phyloP scores from a whole-genome alignment of 2,888 invertebrate species.

The Sarcophaga carnaria region DNA sequence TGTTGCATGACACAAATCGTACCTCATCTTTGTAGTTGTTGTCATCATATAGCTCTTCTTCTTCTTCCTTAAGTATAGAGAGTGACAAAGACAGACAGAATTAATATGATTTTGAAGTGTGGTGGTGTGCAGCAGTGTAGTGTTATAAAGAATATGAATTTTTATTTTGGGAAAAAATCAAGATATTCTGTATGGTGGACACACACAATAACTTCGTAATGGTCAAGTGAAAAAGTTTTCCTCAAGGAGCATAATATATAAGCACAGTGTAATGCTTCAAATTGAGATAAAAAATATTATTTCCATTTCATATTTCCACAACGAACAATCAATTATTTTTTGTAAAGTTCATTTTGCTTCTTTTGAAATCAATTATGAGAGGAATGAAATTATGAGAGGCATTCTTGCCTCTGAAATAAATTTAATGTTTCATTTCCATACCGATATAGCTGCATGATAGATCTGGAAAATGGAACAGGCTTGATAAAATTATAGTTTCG shows the following conservation, averaged over 20 bases:
- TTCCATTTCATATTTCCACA: no score
- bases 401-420: no score
- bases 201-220: conserved; percentile 70
- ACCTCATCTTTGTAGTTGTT: conserved; percentile 13
- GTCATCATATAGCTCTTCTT: background rate
- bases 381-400: no score
- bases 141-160: background rate
- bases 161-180: conserved; percentile 25
- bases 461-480: no score
- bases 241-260: background rate
- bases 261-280: conserved; percentile 37
- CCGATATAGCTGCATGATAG: no score
- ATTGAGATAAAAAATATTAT: no score
- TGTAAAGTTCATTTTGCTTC: no score
- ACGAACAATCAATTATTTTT: no score
- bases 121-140: background rate
- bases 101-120: conserved; percentile 41
- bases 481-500: no score
- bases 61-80: conserved; percentile 32
- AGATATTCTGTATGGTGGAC: conserved; percentile 48
- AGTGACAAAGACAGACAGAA: conserved; percentile 37
- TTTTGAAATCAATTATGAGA: no score
- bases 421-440: no score
- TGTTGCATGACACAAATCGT: background rate
- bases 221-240: conserved; percentile 79